Evolutionary conservation across 2,113 vertebrate genomes (phyloP).

Genomic region (Caranx ignobilis): DNA sequence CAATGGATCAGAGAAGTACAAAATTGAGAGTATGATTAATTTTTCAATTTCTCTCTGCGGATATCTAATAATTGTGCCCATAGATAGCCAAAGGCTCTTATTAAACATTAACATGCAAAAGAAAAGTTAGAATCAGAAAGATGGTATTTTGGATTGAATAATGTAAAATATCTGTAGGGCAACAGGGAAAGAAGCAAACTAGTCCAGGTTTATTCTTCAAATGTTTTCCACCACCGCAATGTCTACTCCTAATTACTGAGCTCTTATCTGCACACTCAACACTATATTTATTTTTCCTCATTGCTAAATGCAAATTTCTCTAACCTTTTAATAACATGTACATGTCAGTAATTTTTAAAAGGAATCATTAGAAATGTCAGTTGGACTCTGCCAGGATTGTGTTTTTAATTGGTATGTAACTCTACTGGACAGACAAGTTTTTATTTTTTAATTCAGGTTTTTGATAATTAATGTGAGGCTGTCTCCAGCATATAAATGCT

Average conservation of each 20-base stretch:
- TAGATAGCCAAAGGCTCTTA: slow-evolving; percentile 92
- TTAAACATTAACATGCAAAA: slow-evolving; percentile 98
- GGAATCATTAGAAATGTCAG: slow-evolving; percentile 66
- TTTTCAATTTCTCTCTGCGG: slow-evolving; percentile 97
- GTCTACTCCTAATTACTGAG: slow-evolving; percentile 77
- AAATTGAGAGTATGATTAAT: slow-evolving; percentile 95
- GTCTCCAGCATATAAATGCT: slow-evolving; percentile 65
- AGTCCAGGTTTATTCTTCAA: slow-evolving; percentile 85
- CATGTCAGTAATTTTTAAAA: slow-evolving; percentile 65
- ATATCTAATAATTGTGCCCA: slow-evolving; percentile 97
- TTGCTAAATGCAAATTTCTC: slow-evolving; percentile 74
- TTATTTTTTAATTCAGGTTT: slow-evolving; percentile 60
- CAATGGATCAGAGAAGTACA: slow-evolving; percentile 87
- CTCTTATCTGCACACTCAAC: slow-evolving; percentile 75
- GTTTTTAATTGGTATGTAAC: slow-evolving; percentile 73
- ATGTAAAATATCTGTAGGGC: slow-evolving; percentile 95
- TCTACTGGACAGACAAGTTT: slow-evolving; percentile 51
- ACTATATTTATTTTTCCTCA: slow-evolving; percentile 77
- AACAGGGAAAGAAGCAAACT: slow-evolving; percentile 85
- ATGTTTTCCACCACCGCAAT: slow-evolving; percentile 77
- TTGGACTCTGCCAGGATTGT: slow-evolving; percentile 54
- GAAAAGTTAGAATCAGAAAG: slow-evolving; percentile 92
- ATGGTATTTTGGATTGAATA: slow-evolving; percentile 97
- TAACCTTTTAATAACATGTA: slow-evolving; percentile 74
- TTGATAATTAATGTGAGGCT: slow-evolving; percentile 71